phyloP scores from a whole-genome alignment of 2,113 vertebrate species.

The Phalacrocorax aristotelis region DNA sequence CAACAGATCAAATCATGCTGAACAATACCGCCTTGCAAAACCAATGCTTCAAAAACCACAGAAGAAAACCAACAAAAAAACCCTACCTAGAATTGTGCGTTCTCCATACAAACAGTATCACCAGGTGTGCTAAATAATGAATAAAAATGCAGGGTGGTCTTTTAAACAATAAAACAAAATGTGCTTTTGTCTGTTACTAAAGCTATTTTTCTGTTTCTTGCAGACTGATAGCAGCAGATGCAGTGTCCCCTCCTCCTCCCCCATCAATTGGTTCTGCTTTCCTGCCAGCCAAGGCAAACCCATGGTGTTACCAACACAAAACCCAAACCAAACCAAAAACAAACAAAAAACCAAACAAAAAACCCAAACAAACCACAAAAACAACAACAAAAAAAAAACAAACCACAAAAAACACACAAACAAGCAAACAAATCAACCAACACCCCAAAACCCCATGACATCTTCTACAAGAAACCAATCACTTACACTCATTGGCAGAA shows the following conservation, averaged over 20 bases:
- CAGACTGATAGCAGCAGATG: slow-evolving; percentile 76
- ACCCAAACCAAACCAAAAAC: too few relatives aligned
- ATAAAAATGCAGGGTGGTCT: neutral
- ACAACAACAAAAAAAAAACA: too few relatives aligned
- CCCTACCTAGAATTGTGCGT: neutral
- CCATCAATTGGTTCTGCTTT: slow-evolving; percentile 60
- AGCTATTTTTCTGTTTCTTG: neutral
- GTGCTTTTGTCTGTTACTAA: slow-evolving; percentile 43
- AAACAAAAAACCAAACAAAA: neutral
- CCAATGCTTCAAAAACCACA: neutral
- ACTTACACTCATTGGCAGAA: neutral
- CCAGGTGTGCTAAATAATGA: neutral
- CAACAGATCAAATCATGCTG: neutral
- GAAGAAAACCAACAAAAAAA: neutral
- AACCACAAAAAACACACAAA: neutral
- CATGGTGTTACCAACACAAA: neutral
- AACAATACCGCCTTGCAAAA: neutral
- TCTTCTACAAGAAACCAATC: neutral
- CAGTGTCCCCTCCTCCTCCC: neutral
- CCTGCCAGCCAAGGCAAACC: slow-evolving; percentile 13
- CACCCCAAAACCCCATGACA: neutral
- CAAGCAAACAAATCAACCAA: neutral
- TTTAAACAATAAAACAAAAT: neutral
- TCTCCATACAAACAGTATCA: neutral
- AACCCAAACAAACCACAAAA: too few relatives aligned